These are phyloP conservation scores for Nebria ingens DNA, from an alignment of 1,140 invertebrate species.

Conservation along the genomic window DNA sequence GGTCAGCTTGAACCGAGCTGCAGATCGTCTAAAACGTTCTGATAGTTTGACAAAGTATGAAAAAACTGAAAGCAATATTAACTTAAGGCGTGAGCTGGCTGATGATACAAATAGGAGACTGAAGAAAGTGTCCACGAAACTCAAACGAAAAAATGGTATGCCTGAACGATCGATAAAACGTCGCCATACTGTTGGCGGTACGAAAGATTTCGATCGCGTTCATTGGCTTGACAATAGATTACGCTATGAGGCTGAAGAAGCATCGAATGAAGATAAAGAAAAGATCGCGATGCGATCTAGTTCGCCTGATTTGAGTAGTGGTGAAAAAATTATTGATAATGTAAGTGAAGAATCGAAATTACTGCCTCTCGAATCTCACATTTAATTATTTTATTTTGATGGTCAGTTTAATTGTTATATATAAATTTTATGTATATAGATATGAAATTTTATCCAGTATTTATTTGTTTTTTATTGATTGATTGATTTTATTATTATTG, in stretches of 20 bases:
- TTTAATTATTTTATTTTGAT: conserved; percentile 31
- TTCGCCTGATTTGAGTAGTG: conserved; percentile 48
- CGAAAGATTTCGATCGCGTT: conserved; percentile 69
- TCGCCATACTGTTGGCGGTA: conserved; percentile 84
- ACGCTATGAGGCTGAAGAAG: conserved; percentile 37
- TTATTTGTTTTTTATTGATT: neutral
- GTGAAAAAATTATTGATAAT: conserved; percentile 27
- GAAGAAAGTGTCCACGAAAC: conserved; percentile 46
- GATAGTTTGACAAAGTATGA: conserved; percentile 67
- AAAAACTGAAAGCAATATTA: conserved; percentile 70
- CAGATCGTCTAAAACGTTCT: conserved; percentile 45
- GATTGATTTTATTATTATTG: neutral
- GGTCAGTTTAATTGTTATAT: neutral
- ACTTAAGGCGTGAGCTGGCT: conserved; percentile 53
- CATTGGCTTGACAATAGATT: conserved; percentile 46
- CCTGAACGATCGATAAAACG: conserved; percentile 69
- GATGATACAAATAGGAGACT: conserved; percentile 33
- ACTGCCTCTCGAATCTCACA: conserved; percentile 48
- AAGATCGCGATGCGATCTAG: conserved; percentile 45
- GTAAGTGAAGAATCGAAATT: conserved; percentile 24
- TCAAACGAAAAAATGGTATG: conserved; percentile 64
- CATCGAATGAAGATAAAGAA: conserved; percentile 37
- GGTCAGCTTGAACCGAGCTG: conserved; percentile 44
- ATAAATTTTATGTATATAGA: conserved; percentile 1
- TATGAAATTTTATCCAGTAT: conserved; percentile 1